These are phyloP conservation scores for Phortica magna DNA, from an alignment of 2,888 invertebrate species.

Conservation along the genomic window DNA sequence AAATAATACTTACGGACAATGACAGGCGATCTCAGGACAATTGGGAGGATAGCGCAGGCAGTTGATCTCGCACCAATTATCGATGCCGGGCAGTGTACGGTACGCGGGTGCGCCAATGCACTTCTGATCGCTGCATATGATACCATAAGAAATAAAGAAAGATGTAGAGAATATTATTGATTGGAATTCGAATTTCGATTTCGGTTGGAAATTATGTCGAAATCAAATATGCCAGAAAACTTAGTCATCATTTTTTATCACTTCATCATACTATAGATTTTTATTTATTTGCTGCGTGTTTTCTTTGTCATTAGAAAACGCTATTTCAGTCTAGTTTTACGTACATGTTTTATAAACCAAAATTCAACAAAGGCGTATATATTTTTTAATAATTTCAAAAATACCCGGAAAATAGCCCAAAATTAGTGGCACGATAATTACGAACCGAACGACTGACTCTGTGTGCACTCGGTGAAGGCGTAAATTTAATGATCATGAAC, in stretches of 20 bases:
- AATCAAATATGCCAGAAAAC: no score
- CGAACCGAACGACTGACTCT: neutral
- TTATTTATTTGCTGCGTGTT: no score
- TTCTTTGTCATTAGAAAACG: no score
- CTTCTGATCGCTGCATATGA: conserved; percentile 84
- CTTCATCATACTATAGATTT: no score
- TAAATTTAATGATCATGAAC: conserved; percentile 31
- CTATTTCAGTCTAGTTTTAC: no score
- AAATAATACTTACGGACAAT: conserved; percentile 87
- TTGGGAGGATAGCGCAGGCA: conserved; percentile 92
- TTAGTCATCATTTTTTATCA: no score
- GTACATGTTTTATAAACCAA: neutral
- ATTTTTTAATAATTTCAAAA: conserved; percentile 24
- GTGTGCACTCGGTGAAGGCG: neutral
- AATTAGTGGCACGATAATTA: conserved; percentile 17
- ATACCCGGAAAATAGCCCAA: conserved; percentile 21
- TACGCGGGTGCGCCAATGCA: conserved; percentile 85
- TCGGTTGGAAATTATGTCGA: neutral
- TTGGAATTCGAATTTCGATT: neutral
- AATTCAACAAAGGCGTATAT: conserved; percentile 4
- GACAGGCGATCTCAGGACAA: conserved; percentile 87
- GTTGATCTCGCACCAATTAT: conserved; percentile 90
- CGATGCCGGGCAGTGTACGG: conserved; percentile 86
- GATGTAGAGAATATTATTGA: neutral
- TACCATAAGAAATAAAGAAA: neutral